phyloP scores from a whole-genome alignment of 2,888 invertebrate species.

The Schrankia costaestrigalis region DNA sequence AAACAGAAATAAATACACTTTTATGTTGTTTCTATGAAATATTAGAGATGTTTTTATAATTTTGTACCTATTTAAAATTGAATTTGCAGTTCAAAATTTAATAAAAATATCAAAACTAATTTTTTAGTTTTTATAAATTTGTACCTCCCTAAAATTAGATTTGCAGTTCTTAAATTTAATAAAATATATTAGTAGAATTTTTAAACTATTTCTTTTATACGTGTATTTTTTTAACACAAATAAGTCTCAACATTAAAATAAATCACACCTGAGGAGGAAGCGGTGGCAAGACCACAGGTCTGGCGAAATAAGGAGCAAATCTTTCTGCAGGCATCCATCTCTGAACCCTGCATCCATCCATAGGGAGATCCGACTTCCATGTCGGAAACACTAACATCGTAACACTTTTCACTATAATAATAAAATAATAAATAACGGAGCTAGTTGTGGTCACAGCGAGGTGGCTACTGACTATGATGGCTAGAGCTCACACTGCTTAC shows the following conservation, averaged over 20 bases:
- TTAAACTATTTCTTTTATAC: too few relatives aligned
- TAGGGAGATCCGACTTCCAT: constrained; percentile 60
- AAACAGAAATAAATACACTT: not conserved
- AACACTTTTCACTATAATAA: constrained; percentile 34
- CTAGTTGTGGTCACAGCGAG: constrained; percentile 58
- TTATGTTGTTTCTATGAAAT: not conserved
- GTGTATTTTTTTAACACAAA: constrained; percentile 5
- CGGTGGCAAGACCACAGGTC: constrained; percentile 52
- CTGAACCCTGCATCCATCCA: constrained; percentile 60
- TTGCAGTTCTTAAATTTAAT: too few relatives aligned
- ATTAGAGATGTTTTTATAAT: not conserved
- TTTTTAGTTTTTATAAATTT: too few relatives aligned
- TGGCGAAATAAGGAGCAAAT: constrained; percentile 69
- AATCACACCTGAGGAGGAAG: constrained; percentile 64
- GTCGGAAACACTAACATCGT: constrained; percentile 75
- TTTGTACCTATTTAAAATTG: too few relatives aligned
- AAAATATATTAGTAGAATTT: too few relatives aligned
- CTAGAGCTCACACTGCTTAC: constrained; percentile 55
- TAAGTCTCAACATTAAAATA: constrained; percentile 9
- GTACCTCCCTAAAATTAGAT: too few relatives aligned
- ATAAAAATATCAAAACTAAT: too few relatives aligned
- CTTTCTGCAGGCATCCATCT: constrained; percentile 71
- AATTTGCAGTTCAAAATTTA: too few relatives aligned
- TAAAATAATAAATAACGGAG: constrained; percentile 21
- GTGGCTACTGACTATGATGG: constrained; percentile 63